Evolutionary conservation across 1,140 invertebrate genomes (phyloP).

Genomic region (Penaeus vannamei): DNA sequence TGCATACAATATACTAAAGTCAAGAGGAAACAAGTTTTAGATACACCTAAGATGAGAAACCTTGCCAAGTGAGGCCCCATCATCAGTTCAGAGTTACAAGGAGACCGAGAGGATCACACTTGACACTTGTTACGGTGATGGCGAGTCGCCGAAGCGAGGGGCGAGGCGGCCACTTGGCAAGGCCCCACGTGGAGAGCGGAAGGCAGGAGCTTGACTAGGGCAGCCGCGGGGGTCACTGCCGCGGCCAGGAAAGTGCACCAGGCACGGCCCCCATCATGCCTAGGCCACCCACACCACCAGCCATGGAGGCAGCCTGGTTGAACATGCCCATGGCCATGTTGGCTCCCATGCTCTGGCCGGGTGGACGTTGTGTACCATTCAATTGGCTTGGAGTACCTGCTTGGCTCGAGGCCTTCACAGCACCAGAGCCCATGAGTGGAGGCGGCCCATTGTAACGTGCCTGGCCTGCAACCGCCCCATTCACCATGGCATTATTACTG

Average conservation of each 20-base stretch:
- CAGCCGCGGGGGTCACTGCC: slow-evolving; percentile 62
- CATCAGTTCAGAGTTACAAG: slow-evolving; percentile 57
- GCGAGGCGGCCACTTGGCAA: slow-evolving; percentile 63
- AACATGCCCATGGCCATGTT: slow-evolving; percentile 59
- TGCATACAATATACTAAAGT: slow-evolving; percentile 57
- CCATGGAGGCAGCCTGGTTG: slow-evolving; percentile 57
- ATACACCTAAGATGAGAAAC: slow-evolving; percentile 64
- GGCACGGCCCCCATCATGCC: slow-evolving; percentile 65
- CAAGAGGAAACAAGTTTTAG: slow-evolving; percentile 51
- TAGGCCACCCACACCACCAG: slow-evolving; percentile 61
- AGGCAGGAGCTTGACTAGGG: slow-evolving; percentile 65
- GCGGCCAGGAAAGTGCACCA: slow-evolving; percentile 62
- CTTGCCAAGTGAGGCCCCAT: slow-evolving; percentile 66
- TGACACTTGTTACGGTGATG: slow-evolving; percentile 63
- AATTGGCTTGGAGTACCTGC: slow-evolving; percentile 44
- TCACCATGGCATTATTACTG: slow-evolving; percentile 53
- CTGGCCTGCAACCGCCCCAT: slow-evolving; percentile 59
- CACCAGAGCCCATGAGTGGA: slow-evolving; percentile 57
- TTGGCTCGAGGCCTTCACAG: slow-evolving; percentile 54
- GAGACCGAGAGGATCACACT: slow-evolving; percentile 58
- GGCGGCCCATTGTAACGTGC: slow-evolving; percentile 47
- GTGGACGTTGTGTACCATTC: slow-evolving; percentile 60
- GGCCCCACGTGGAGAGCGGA: slow-evolving; percentile 63
- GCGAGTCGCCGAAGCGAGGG: slow-evolving; percentile 60
- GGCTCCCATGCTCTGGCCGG: slow-evolving; percentile 58